Evolutionary conservation across 2,797 vertebrate genomes (phyloP), one percentile per base, ranked within the genome.

Genomic region (Mionectes olivaceus): DNA sequence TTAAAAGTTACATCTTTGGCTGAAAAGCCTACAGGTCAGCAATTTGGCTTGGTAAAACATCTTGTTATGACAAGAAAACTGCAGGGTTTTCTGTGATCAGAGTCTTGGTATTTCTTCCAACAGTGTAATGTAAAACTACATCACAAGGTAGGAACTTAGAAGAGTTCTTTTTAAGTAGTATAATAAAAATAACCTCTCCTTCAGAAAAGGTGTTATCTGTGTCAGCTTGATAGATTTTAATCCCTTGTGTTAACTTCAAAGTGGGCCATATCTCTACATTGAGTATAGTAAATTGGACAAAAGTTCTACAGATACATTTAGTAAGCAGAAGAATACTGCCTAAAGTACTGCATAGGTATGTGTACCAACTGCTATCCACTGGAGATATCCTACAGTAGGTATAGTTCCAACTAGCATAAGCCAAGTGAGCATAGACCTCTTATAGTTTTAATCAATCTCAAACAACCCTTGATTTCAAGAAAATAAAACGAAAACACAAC

Each of bases 261-360:
- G 14, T 49, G 75, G 70, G 59, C 13, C 3, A 0, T 65, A 78
- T 78, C 81, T 92, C 89, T 47, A 53, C 76, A 88, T 0, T 7
- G 27, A 79, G 7, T 63, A 52, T 7, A 79, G 35, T 30, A 55
- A 88, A 79, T 80, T 60, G 77, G 61, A 90, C 73, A 57, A 90
- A 84, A 43, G 39, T 75, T 90, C 43, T 74, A 91, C 44, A 76
- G 82, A 77, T 37, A 87, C 19, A 57, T 91, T 93, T 81, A 92
- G 43, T 77, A 88, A 84, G 80, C 81, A 83, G 91, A 92, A 95
- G 76, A 97, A 96, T 95, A 97, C 87, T 94, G 93, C 88, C 76
- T 81, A 44, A 93, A 90, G 59, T 94, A 94, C 89, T 73, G 87
- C 89, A 80, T 55, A 82, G 69, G 49, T 78, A 69, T 28, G 19